These are phyloP conservation scores for Gryllus bimaculatus DNA, from an alignment of 1,140 invertebrate genomes.

Conservation along the genomic window DNA sequence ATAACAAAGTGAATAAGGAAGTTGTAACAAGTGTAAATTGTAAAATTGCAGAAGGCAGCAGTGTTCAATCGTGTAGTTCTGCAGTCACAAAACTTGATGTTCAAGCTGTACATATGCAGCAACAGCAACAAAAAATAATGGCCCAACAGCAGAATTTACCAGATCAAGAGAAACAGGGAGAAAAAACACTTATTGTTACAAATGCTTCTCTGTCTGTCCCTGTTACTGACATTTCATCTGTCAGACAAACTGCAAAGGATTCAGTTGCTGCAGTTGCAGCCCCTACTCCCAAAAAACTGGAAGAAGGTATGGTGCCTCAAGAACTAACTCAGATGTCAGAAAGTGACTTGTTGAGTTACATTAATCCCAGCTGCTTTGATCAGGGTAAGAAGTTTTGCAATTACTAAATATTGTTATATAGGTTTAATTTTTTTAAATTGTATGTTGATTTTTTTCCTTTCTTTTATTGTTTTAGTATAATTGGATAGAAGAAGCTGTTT, in stretches of 20 bases:
- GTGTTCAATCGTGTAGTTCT: no score
- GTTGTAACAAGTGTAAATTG: no score
- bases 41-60: no score
- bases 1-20: no score
- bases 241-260: not conserved
- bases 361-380: constrained; percentile 78
- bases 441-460: not conserved
- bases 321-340: constrained; percentile 72
- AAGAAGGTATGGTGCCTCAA: constrained; percentile 47
- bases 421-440: not conserved
- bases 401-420: not conserved
- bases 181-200: not conserved
- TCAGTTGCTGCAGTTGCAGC: not conserved
- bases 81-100: not conserved
- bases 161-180: not conserved
- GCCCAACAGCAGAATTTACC: not conserved
- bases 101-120: not conserved
- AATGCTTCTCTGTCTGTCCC: not conserved
- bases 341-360: constrained; percentile 73
- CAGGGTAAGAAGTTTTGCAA: constrained; percentile 41
- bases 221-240: not conserved
- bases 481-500: not conserved
- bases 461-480: not conserved
- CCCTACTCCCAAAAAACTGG: constrained; percentile 21
- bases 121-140: not conserved